Base-by-base conservation (phyloP, 2,113 vertebrate species). In the Entomyzon cyanotis region DNA sequence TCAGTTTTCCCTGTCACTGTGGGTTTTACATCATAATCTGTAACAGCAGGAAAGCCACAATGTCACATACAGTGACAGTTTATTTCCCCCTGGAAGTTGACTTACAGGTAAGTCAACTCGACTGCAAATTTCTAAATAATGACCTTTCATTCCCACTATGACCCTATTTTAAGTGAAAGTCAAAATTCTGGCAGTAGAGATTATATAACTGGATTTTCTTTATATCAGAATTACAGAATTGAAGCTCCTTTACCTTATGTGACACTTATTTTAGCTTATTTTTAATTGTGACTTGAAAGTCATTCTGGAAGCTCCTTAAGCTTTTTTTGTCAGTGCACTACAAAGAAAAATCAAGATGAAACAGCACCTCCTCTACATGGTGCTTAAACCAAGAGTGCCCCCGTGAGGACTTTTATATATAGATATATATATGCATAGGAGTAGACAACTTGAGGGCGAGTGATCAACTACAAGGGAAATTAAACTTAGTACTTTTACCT, bases 381-480 rank as follows among this genome's bases (percentile, higher is more conserved):
- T 85, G 87, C 77, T 89, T 69, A 93, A 89, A 56, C 14, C 89
- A 89, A 95, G 75, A 94, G 78, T 94, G 90, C 92, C 91, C 95
- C 76, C 95, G 31, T 67, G 94, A 96, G 93, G 82, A 49, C 18
- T 67, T 71, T 69, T 55, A 18, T 11, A 11, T 8, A 18, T 23
- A 49, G 21, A 25, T 30, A 25, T 24, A n/a, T 20, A 15, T 14
- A n/a, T 5, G 62, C n/a, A 19, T 7, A 53, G 30, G 30, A 42
- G 9, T 3, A 55, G 56, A 1, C 9, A 9, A 69, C 37, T 59
- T n/a, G 25, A 87, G 37, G 35, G 62, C 35, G 31, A 62, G 27
- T 60, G 14, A 31, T 80, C 41, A 70, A 2, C 24, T 62, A 8
- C 11, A 28, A 84, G 10, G 25, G 18, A 67, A 58, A 76, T 33